Evolutionary conservation across 1,140 invertebrate species (phyloP), one percentile per base, ranked within the genome.

Genomic region (Drosophila pruinosa): DNA sequence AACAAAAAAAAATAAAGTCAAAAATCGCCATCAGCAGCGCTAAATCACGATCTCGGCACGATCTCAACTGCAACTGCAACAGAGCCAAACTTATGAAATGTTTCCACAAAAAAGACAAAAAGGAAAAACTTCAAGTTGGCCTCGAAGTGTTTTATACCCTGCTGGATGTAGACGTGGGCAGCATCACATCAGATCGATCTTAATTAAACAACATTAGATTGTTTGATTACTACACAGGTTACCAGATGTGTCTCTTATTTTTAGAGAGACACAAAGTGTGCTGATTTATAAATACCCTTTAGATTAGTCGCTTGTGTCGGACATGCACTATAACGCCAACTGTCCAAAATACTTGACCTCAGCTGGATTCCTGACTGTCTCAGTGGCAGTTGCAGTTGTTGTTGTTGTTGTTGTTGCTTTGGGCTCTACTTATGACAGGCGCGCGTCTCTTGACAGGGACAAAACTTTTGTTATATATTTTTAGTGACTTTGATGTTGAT

Each of bases 401-500:
- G 48, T 62, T 57, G 26, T 24, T 34, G 36, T 58, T 78, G 70
- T 28, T 39, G 19, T 54, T 31, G 38, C 22, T 59, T 62, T 63
- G 63, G 56, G 67, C 72, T 64, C 61, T 65, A 88, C 74, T 88
- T 86, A 86, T 86, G 82, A 86, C 83, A 88, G 78, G 82, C 81
- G 73, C 78, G 71, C 81, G 77, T 73, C 57, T 47, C 28, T 72
- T 54, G 69, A 68, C 59, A 75, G 65, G 64, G 67, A 69, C 62
- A 59, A 64, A 77, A 64, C 34, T 77, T 72, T 77, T 77, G 71
- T 77, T 82, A 70, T 81, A 74, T 50, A 70, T 74, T 78, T 86
- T 89, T 82, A 72, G 62, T 86, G 82, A 86, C 78, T 88, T 86
- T 86, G 82, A 88, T 88, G 82, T 86, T 86, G 82, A 88, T 88